Base-by-base conservation (phyloP, 2,888 invertebrate genomes). In the Pandemis corylana region DNA sequence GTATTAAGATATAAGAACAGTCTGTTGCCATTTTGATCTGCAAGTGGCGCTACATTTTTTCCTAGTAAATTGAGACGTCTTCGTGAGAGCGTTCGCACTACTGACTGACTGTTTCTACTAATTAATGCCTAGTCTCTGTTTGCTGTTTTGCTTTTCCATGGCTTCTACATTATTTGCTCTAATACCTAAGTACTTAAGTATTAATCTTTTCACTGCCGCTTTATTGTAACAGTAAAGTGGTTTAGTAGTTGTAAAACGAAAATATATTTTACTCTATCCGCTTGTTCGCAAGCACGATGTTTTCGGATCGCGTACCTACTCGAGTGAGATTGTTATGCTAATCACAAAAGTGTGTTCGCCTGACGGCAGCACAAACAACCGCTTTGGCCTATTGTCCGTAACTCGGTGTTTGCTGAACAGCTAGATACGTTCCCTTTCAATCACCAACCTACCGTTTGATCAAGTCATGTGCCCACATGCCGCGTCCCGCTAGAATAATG, bases 371-470 rank as follows among this genome's bases (percentile, higher is more conserved):
- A 84, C 87, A 89, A 89, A 89, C 89, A 89, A 82, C 83, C 82
- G 86, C 86, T 87, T 86, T 83, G 85, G 85, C 80, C 87, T 82
- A 89, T 90, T 90, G 90, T 91, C 86, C 87, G 86, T 84, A 86
- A 84, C 86, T 88, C 83, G 77, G 79, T 90, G 87, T 90, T 90
- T 90, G 84, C 82, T 77, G 81, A 80, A 78, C 82, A 80, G 80
- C 82, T 81, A 82, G 83, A 82, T 83, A 80, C 86, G 82, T 85
- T 88, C 85, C 85, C 88, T 89, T 90, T 90, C 89, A 91, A 90
- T 90, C 87, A 88, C 83, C 83, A 81, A 82, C 79, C 81, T 81
- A 82, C 78, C 83, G 87, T 85, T 87, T 86, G 86, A 87, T 88
- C 84, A 87, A 79, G 71, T 75, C 74, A 76, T 76, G 74, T 78